Conservation (phyloP, 2,888 invertebrate species). For the Melanotus villosus region DNA sequence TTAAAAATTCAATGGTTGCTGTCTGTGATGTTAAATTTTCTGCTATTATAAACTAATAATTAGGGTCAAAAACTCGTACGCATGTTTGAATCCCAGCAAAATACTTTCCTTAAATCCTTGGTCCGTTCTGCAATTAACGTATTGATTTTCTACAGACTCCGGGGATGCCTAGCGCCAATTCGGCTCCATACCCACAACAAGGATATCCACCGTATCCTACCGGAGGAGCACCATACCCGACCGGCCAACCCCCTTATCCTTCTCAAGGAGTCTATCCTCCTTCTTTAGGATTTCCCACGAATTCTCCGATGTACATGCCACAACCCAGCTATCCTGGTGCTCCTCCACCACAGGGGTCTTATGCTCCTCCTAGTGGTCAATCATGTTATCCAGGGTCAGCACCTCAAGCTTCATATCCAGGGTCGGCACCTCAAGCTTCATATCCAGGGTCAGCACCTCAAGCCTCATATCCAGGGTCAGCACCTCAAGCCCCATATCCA, state of each 20-base stretch:
- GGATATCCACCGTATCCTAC: conserved; percentile 52
- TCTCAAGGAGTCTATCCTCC: conserved; percentile 61
- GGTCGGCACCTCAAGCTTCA: conserved; percentile 28
- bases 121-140: conserved; percentile 27
- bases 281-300: conserved; percentile 70
- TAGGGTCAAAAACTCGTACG: too few species aligned
- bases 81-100: too few species aligned
- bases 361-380: conserved; percentile 42
- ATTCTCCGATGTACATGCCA: conserved; percentile 69
- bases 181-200: conserved; percentile 55
- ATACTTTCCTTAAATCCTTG: too few species aligned
- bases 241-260: conserved; percentile 60
- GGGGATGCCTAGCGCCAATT: conserved; percentile 44
- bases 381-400: conserved; percentile 10
- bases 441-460: conserved; percentile 32
- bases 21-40: too few species aligned
- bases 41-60: too few species aligned
- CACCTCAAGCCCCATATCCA: background rate
- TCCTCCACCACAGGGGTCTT: conserved; percentile 59
- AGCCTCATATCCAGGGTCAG: background rate
- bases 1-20: too few species aligned
- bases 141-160: conserved; percentile 54
- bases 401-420: conserved; percentile 50
- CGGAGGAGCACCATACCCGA: conserved; percentile 65
- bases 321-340: conserved; percentile 64